phyloP scores from a whole-genome alignment of 2,113 vertebrate genomes.

The Cercocebus atys region DNA sequence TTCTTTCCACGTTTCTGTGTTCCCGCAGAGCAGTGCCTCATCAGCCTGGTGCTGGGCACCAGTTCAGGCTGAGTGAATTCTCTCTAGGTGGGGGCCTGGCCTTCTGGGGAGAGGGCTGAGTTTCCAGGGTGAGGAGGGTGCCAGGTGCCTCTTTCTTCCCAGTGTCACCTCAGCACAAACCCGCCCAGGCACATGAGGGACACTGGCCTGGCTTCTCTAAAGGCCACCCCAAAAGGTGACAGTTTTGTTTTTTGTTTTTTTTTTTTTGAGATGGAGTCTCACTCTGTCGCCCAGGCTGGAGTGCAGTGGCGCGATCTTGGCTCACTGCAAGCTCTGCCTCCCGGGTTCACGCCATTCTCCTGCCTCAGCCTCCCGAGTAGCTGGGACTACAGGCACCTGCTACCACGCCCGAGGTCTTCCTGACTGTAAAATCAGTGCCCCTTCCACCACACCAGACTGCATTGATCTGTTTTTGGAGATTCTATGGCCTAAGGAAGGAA shows the following conservation, averaged over 20 bases:
- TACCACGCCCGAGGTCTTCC: rapidly evolving
- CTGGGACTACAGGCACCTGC: too few species aligned
- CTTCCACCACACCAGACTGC: too few species aligned
- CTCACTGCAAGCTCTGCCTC: too few species aligned
- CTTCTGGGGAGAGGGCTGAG: background rate
- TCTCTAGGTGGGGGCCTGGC: background rate
- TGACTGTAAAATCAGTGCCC: too few species aligned
- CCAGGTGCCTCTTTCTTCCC: background rate
- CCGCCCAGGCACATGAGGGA: rapidly evolving
- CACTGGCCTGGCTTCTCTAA: background rate
- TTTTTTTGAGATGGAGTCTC: too few species aligned
- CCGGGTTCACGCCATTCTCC: too few species aligned
- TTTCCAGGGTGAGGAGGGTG: background rate
- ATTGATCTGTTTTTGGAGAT: too few species aligned
- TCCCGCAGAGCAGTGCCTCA: background rate
- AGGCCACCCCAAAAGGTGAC: background rate
- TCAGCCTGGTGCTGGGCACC: background rate
- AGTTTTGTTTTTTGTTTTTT: too few species aligned
- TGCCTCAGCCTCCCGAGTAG: too few species aligned
- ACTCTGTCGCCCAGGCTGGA: too few species aligned
- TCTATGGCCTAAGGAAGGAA: too few species aligned
- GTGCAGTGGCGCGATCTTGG: too few species aligned
- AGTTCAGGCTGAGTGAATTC: rapidly evolving
- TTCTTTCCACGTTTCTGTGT: background rate
- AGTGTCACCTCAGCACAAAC: background rate